These are phyloP conservation scores for Dissostichus mawsoni DNA, from an alignment of 2,113 vertebrate species.

Conservation along the genomic window DNA sequence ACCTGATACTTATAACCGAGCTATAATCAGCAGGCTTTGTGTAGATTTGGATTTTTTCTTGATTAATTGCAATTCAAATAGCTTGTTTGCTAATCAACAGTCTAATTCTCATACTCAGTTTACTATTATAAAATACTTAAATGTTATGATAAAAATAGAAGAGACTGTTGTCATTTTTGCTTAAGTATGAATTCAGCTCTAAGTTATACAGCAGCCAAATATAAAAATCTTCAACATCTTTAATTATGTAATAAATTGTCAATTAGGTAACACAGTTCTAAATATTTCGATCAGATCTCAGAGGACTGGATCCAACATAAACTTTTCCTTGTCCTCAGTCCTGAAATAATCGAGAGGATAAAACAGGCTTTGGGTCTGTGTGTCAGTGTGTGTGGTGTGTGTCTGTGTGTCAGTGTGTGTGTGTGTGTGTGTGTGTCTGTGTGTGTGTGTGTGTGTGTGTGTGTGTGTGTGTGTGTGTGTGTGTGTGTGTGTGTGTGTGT, in stretches of 20 bases:
- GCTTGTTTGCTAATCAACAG: background rate
- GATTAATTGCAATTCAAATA: background rate
- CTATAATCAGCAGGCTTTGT: conserved; percentile 30
- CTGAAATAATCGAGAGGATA: conserved; percentile 58
- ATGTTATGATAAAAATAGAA: no score
- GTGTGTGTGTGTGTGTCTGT: conserved; percentile 45
- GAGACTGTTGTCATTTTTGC: no score
- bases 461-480: conserved; percentile 45
- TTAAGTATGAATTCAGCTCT: no score
- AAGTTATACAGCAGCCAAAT: background rate
- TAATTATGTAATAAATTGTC: background rate
- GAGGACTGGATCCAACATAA: conserved; percentile 12
- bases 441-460: conserved; percentile 44
- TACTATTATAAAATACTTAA: background rate
- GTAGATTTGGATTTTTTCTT: conserved; percentile 9
- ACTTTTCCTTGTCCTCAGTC: conserved; percentile 36
- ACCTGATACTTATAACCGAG: conserved; percentile 19
- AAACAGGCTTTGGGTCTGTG: conserved; percentile 53
- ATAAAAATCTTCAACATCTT: background rate
- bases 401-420: conserved; percentile 39
- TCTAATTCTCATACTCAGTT: background rate
- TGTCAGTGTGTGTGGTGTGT: conserved; percentile 40
- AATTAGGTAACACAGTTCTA: background rate
- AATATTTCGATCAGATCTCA: conserved; percentile 1
- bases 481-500: conserved; percentile 34